Percentiles rank a stretch among this genome's conserved stretches.
These are phyloP conservation scores for Pyrocoelia pectoralis DNA, from an alignment of 2,888 invertebrate species.

Conservation along the genomic window DNA sequence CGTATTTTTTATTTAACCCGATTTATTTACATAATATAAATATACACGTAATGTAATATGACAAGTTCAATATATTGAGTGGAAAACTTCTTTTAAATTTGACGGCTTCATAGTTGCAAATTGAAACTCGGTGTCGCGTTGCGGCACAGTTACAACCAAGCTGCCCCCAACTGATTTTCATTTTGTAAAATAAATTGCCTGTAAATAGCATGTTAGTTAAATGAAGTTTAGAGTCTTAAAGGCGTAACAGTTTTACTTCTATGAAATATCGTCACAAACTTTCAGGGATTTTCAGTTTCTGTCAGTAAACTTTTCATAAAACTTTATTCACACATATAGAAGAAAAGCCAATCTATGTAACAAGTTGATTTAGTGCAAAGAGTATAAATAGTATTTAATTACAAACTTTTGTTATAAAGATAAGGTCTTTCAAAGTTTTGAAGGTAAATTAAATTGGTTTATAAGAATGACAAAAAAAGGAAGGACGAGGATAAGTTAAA, in stretches of 20 bases:
- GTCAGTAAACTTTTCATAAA: neutral
- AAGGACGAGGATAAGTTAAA: neutral
- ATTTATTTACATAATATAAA: no score
- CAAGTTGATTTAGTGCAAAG: no score
- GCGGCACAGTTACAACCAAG: slow-evolving; percentile 12
- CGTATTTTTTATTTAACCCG: no score
- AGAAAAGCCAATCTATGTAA: no score
- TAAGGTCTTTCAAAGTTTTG: no score
- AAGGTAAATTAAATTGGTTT: neutral
- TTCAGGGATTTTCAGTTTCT: neutral
- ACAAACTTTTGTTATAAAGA: no score
- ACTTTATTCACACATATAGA: neutral
- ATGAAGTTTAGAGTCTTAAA: neutral
- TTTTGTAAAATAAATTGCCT: neutral
- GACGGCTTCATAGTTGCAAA: slow-evolving; percentile 24
- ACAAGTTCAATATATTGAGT: no score
- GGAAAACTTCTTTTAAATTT: no score
- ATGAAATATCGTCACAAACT: neutral
- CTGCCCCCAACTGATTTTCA: neutral
- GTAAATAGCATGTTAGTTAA: neutral
- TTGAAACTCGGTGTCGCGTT: slow-evolving; percentile 14
- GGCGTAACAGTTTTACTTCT: neutral
- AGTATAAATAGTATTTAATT: no score
- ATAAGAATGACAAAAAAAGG: neutral
- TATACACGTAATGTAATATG: no score